A percentile compares a stretch with the other conserved stretches of the same genome.
Conservation (phyloP, 2,797 vertebrate genomes). For the Lemur catta region DNA sequence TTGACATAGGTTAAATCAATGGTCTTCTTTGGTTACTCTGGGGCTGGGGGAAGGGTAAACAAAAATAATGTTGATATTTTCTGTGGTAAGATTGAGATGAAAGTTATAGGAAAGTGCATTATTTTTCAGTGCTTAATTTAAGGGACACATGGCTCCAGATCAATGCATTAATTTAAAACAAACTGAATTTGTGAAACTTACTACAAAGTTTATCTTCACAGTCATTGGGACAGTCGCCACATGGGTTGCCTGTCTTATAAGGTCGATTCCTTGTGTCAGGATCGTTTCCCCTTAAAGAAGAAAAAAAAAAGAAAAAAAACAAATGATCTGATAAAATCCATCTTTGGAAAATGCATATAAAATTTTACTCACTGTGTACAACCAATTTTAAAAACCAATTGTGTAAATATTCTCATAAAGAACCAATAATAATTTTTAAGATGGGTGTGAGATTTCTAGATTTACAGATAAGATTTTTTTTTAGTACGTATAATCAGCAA, state of each 20-base stretch:
- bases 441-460: not conserved
- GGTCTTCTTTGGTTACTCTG: not conserved
- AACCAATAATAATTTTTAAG: not conserved
- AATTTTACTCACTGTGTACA: not conserved
- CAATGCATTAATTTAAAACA: not conserved
- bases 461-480: not conserved
- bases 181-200: conserved; percentile 30
- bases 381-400: not conserved
- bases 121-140: not conserved
- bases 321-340: not conserved
- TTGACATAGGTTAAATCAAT: not conserved
- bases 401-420: not conserved
- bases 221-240: not conserved
- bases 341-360: not conserved
- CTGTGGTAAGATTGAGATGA: not conserved
- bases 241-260: not conserved
- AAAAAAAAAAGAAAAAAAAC: conserved; percentile 28
- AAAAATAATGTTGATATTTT: not conserved
- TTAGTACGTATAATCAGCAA: not conserved
- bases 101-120: not conserved
- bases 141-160: not conserved
- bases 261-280: not conserved
- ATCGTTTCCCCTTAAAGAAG: conserved; percentile 62
- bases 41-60: not conserved
- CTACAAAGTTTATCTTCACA: conserved; percentile 55